phyloP scores from a whole-genome alignment of 2,797 vertebrate species.

The Taeniopygia guttata region DNA sequence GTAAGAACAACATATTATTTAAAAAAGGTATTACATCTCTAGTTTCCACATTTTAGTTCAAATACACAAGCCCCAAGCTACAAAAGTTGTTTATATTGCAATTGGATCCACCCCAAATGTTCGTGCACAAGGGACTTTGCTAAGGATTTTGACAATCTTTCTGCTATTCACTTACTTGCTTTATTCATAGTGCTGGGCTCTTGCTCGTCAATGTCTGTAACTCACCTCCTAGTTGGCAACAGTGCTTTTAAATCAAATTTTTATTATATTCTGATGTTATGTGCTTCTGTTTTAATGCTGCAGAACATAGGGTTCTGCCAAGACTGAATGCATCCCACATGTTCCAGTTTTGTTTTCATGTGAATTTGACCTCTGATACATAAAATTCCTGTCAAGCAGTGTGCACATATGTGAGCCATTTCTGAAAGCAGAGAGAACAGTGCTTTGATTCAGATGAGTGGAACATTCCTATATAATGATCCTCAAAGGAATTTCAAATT shows the following conservation, averaged over 20 bases:
- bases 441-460: constrained; percentile 68
- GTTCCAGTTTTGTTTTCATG: constrained; percentile 50
- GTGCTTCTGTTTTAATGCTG: constrained; percentile 39
- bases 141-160: constrained; percentile 7
- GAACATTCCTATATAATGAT: constrained; percentile 71
- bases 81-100: constrained; percentile 6
- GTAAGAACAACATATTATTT: neutral
- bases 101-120: neutral
- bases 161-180: neutral
- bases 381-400: constrained; percentile 49
- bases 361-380: constrained; percentile 71
- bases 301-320: constrained; percentile 1
- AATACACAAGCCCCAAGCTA: neutral
- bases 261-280: constrained; percentile 20
- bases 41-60: neutral
- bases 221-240: neutral
- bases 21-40: neutral
- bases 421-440: constrained; percentile 68
- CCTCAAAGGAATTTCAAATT: constrained; percentile 70
- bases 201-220: neutral
- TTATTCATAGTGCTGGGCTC: neutral
- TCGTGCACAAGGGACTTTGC: neutral
- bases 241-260: neutral
- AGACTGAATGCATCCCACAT: constrained; percentile 54
- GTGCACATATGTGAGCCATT: constrained; percentile 71